A percentile compares a stretch with the other conserved stretches of the same genome.
These are phyloP conservation scores for Hemibagrus wyckioides DNA, from an alignment of 2,113 vertebrate species.

Conservation along the genomic window DNA sequence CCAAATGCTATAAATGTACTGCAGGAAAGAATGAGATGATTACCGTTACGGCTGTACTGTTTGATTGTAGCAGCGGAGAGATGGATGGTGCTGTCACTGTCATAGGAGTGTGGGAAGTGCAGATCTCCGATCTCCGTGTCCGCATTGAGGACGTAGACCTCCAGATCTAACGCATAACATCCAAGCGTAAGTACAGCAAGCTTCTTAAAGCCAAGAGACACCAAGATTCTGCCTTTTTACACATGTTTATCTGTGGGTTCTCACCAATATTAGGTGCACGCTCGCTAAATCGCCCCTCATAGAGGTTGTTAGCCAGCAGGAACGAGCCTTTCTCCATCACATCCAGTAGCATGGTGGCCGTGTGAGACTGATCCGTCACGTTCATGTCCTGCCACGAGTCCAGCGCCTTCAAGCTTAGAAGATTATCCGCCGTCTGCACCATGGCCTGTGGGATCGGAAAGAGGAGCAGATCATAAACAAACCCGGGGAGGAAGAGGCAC, in stretches of 20 bases:
- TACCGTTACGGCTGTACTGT: slow-evolving; percentile 92
- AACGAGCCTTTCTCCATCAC: slow-evolving; percentile 92
- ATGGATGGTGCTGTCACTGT: slow-evolving; percentile 87
- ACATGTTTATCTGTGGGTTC: slow-evolving; percentile 19
- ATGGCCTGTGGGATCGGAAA: slow-evolving; percentile 74
- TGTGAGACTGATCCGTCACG: slow-evolving; percentile 83
- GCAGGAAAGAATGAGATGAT: slow-evolving; percentile 38
- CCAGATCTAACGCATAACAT: slow-evolving; percentile 75
- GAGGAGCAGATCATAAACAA: not conserved
- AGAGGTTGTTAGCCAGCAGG: slow-evolving; percentile 88
- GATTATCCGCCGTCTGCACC: slow-evolving; percentile 88
- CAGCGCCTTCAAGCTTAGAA: slow-evolving; percentile 83
- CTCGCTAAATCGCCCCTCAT: slow-evolving; percentile 85
- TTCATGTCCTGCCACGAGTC: slow-evolving; percentile 93
- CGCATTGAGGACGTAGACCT: slow-evolving; percentile 88
- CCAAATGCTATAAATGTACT: not conserved
- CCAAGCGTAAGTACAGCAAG: not conserved
- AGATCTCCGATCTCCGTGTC: slow-evolving; percentile 89
- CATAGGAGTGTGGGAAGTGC: slow-evolving; percentile 87
- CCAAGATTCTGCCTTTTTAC: not conserved
- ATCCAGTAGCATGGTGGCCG: slow-evolving; percentile 87
- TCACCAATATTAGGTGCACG: slow-evolving; percentile 85
- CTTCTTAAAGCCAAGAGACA: not conserved
- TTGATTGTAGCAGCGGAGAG: slow-evolving; percentile 88
- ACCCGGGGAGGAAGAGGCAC: not conserved